Evolutionary conservation across 2,888 invertebrate genomes (phyloP).

Genomic region (Zhengitettix transpicula): DNA sequence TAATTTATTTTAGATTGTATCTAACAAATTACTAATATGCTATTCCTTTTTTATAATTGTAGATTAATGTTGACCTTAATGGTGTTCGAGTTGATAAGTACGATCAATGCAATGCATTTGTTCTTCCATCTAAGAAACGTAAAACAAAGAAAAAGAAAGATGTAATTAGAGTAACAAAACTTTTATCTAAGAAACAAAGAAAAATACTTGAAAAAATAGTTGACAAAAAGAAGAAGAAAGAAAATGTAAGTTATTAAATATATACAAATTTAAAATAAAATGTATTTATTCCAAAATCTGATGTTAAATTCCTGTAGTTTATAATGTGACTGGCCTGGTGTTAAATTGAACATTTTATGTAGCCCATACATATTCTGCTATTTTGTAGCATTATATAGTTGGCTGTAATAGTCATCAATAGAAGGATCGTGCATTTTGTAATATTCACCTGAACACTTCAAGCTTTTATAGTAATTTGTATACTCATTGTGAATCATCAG

Average conservation of each 20-base stretch:
- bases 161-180: conserved; percentile 37
- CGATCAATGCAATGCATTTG: conserved; percentile 63
- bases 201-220: conserved; percentile 75
- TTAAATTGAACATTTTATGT: no score
- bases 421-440: no score
- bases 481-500: no score
- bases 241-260: conserved; percentile 44
- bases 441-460: no score
- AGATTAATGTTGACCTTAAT: conserved; percentile 51
- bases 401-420: no score
- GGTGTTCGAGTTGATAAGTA: conserved; percentile 35
- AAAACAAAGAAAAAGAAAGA: conserved; percentile 49
- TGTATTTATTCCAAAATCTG: no score
- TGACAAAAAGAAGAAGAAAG: conserved; percentile 77
- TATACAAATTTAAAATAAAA: no score
- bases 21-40: neutral
- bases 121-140: conserved; percentile 67
- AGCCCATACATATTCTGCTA: no score
- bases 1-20: neutral
- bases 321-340: no score
- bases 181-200: conserved; percentile 74
- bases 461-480: no score
- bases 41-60: conserved; percentile 19
- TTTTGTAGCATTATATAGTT: no score
- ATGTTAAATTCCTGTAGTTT: no score